Evolutionary conservation across 2,113 vertebrate genomes (phyloP), one percentile per base, ranked within the genome.

Genomic region (Tragelaphus strepsiceros): DNA sequence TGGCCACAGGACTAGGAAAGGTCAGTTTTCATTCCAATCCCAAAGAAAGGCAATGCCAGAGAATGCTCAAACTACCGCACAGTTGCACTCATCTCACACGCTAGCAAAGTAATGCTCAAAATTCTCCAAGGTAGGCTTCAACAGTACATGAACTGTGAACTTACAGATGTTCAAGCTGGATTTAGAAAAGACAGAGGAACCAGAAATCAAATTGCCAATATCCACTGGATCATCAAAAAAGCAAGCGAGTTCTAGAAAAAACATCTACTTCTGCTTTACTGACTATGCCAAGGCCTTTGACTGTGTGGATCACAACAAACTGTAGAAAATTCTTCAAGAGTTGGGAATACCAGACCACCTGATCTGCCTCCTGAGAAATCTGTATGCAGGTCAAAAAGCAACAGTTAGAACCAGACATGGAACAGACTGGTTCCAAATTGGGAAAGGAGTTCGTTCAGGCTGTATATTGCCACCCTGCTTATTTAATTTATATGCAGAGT

Each of bases 91-190:
- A 64, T n/a, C 62, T 64, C 32, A 64, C 32, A n/a, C 0, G 1
- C 16, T 64, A 64, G 7, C 1, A 64, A 64, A 64, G 32, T 64
- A n/a, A 64, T 64, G 62, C 62, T 64, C 16, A 64, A 64, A n/a
- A n/a, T 9, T 64, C 62, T 64, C 30, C 32, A 64, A 64, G 3
- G 3, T 17, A 64, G 62, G 62, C 62, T n/a, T 64, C 62, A n/a
- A n/a, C 61, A 64, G 7, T 64, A 64, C 0, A 0, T n/a, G 62
- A 64, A 64, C 62, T 0, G 0, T 64, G 62, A n/a, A 8, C 32
- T 64, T 64, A 30, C 15, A n/a, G 32, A 19, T 64, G 62, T 64
- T 64, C 62, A 64, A 64, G 62, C 32, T 64, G 62, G 16, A 17
- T 64, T 64, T 64, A 64, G 62, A 64, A 64, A 64, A 64, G 62